Conservation (phyloP, 2,888 invertebrate species). For the Pocota personata region DNA sequence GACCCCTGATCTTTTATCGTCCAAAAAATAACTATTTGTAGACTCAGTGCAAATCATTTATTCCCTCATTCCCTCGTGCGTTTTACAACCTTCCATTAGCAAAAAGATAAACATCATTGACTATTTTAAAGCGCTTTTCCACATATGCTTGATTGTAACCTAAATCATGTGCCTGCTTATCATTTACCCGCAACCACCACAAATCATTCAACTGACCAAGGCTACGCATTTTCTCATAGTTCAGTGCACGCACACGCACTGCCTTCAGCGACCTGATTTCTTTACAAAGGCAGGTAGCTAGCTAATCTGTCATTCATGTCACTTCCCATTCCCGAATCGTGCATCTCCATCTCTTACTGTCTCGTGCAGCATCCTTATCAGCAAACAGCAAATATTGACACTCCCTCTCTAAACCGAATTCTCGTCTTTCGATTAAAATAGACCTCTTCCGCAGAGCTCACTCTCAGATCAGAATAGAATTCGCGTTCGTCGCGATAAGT, state of each 20-base stretch:
- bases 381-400: constrained; percentile 48
- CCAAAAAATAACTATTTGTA: no score
- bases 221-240: neutral
- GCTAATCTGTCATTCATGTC: neutral
- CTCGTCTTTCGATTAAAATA: constrained; percentile 12
- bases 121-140: neutral
- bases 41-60: no score
- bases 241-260: neutral
- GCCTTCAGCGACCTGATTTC: neutral
- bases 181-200: neutral
- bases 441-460: constrained; percentile 22
- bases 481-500: constrained; percentile 56
- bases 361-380: constrained; percentile 52
- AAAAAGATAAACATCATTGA: neutral
- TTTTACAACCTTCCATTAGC: neutral
- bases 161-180: neutral
- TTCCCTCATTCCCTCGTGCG: no score
- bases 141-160: neutral
- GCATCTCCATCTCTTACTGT: neutral
- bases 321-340: neutral
- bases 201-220: constrained; percentile 10
- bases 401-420: constrained; percentile 25
- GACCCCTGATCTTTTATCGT: no score
- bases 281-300: constrained; percentile 19
- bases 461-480: constrained; percentile 35